These are phyloP conservation scores for Sebastes dallii DNA, from an alignment of 2,797 vertebrate species.

Conservation along the genomic window DNA sequence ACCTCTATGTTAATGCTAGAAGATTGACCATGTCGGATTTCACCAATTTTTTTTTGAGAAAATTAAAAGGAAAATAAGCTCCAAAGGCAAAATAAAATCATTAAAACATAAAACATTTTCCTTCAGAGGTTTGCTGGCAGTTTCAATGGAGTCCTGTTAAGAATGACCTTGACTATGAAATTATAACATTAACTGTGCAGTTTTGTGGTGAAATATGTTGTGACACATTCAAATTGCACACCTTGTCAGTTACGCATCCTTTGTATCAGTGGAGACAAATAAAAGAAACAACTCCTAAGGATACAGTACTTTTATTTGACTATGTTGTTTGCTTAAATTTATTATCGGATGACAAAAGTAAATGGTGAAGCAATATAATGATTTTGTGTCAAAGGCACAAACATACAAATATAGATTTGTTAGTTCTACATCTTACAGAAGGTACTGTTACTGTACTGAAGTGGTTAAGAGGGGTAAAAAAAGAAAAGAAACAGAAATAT, in stretches of 20 bases:
- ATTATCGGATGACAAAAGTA: constrained; percentile 8
- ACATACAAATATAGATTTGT: not conserved
- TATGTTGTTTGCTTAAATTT: constrained; percentile 22
- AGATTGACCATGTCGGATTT: too few relatives aligned
- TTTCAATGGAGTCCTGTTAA: not conserved
- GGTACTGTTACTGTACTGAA: not conserved
- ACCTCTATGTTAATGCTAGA: too few relatives aligned
- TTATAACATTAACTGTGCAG: not conserved
- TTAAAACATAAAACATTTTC: not conserved
- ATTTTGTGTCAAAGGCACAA: not conserved
- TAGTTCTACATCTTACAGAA: constrained; percentile 19
- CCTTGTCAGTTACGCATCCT: not conserved
- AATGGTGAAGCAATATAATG: constrained; percentile 3
- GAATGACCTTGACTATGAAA: not conserved
- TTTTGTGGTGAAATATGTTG: too few relatives aligned
- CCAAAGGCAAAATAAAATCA: too few relatives aligned
- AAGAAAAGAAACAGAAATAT: not conserved
- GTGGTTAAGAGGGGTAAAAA: constrained; percentile 8
- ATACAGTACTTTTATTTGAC: constrained; percentile 50
- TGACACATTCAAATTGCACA: not conserved
- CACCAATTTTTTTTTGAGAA: too few relatives aligned
- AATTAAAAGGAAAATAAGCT: too few relatives aligned
- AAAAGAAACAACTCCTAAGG: not conserved
- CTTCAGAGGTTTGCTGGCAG: not conserved
- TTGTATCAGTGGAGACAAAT: not conserved